Evolutionary conservation across 2,888 invertebrate genomes (phyloP), one percentile per base, ranked within the genome.

Genomic region (Teleiodes luculella): DNA sequence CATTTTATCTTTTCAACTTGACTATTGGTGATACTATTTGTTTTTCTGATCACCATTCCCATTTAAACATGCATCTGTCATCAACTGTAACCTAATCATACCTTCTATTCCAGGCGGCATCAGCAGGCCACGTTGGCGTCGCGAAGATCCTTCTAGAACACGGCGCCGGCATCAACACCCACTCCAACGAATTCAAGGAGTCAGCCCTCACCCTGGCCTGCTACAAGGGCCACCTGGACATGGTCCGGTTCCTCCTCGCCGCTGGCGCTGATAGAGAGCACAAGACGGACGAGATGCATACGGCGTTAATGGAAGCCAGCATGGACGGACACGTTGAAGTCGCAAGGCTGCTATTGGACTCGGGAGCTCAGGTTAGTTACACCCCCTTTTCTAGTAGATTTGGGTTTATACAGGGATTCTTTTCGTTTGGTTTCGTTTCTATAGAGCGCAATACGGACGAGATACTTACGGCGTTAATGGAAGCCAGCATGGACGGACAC

Each of bases 261-360:
- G 98, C 98, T 47, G 98, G 98, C 59, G 98, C 98, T 14, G 98
- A 98, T 86, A 93, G 98, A 83, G 98, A 98, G 86, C 98, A 98
- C 91, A 98, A 98, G 91, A 98, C 98, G 7, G 98, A 99, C 81
- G 99, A 99, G 90, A 98, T 99, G 98, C 99, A 99, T 86, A 99
- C 99, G 24, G 99, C 99, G 43, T 91, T 99, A 43, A 99, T 99
- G 98, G 99, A 99, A 86, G 99, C 99, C 52, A 98, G 98, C 57
- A 99, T 99, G 99, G 99, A 99, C 83, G 99, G 99, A 0, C 99
- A 99, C 78, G 97, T 98, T 0, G 98, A 99, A 86, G 99, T 99
- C 47, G 98, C 98, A 7, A 91, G 97, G 66, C 91, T 99, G 61
- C 91, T 99, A 62, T 90, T 99, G 14, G 98, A 99, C 87, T 97